A percentile compares a stretch with the other conserved stretches of the same genome.
Conservation (phyloP, 2,113 vertebrate species). For the Suncus etruscus region DNA sequence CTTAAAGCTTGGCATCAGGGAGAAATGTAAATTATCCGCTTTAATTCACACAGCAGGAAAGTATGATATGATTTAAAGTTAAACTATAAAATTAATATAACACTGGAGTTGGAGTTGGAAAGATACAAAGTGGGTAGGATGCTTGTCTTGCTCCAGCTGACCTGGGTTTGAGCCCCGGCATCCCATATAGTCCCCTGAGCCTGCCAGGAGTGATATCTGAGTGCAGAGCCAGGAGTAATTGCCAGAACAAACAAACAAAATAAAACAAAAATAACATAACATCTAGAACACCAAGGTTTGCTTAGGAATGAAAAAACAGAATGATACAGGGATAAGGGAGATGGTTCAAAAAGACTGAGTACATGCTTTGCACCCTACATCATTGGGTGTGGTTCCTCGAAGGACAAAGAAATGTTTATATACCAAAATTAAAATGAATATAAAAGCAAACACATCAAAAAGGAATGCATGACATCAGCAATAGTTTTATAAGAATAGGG, state of each 20-base stretch:
- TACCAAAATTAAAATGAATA: conserved; percentile 13
- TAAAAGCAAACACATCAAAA: conserved; percentile 43
- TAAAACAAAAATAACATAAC: conserved; percentile 10
- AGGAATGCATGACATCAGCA: neutral
- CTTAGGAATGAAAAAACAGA: conserved; percentile 31
- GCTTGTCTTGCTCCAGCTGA: no score
- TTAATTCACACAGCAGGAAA: conserved; percentile 30
- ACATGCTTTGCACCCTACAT: no score
- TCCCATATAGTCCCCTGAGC: no score
- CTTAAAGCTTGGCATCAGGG: conserved; percentile 10
- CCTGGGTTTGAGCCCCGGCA: no score
- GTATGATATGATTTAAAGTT: conserved; percentile 7
- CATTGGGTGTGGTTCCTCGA: no score
- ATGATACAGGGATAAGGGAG: neutral
- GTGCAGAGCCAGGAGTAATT: no score
- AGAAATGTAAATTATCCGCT: conserved; percentile 11
- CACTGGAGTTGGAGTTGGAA: no score
- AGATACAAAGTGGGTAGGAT: no score
- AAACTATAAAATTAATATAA: no score
- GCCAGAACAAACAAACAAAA: no score
- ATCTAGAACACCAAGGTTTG: neutral
- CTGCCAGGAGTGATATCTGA: no score
- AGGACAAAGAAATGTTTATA: conserved; percentile 25
- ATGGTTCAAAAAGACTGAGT: no score
- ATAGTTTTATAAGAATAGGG: conserved; percentile 9